Conservation (phyloP, 2,888 invertebrate genomes). For the Tiliacea citrago region DNA sequence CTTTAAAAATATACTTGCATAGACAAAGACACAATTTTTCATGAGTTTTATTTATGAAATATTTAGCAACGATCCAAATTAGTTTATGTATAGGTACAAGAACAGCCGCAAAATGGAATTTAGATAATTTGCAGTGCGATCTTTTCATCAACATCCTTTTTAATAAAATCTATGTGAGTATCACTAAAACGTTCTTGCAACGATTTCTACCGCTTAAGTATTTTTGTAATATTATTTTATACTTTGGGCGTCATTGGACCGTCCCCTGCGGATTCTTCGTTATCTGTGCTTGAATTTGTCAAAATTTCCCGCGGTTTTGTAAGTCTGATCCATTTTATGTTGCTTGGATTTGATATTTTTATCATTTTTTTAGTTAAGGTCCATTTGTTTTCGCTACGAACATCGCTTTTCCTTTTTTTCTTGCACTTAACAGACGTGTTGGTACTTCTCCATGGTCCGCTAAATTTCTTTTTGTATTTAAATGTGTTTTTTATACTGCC, state of each 20-base stretch:
- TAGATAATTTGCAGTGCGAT: background rate
- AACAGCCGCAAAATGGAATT: background rate
- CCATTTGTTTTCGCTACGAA: constrained; percentile 25
- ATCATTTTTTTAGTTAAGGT: constrained; percentile 6
- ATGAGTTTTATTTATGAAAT: too few species aligned
- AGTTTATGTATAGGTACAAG: background rate
- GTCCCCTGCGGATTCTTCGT: constrained; percentile 44
- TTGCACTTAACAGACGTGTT: background rate
- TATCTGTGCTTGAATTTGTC: constrained; percentile 33
- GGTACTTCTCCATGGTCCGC: background rate
- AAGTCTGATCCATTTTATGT: constrained; percentile 5
- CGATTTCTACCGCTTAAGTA: constrained; percentile 1
- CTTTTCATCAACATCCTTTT: background rate
- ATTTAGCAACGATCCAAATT: too few species aligned
- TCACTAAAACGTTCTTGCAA: constrained; percentile 16
- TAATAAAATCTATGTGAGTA: constrained; percentile 7
- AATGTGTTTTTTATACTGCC: background rate
- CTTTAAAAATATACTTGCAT: background rate
- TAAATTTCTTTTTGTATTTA: constrained; percentile 1
- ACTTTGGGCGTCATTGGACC: constrained; percentile 26
- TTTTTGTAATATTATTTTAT: background rate
- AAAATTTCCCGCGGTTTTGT: constrained; percentile 34
- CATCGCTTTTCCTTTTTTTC: constrained; percentile 15
- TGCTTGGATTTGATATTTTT: constrained; percentile 4
- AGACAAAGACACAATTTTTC: too few species aligned